A percentile compares a stretch with the other conserved stretches of the same genome.
Evolutionary conservation across 2,113 vertebrate species (phyloP).

Genomic region (chimpanzee (Pan troglodytes)): NHGRI_mPanTro3-v2.1_pri NC_072398.2:19019501-19020000

Average conservation of each 20-base stretch:
- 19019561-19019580: no score
- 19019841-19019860: neutral
- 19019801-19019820: neutral
- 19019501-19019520: neutral
- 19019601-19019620: rapidly evolving
- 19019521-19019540: no score
- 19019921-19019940: neutral
- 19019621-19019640: neutral
- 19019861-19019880: neutral
- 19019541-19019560: no score
- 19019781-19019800: neutral
- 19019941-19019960: neutral
- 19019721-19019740: neutral
- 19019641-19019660: no score
- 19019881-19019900: neutral
- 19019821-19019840: neutral
- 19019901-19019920: neutral
- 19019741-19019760: neutral
- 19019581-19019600: neutral
- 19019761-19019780: neutral
- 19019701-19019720: neutral
- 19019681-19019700: neutral
- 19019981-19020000: neutral
- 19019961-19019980: neutral
- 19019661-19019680: neutral